A percentile compares a stretch with the other conserved stretches of the same genome.
phyloP scores from a whole-genome alignment of 2,797 vertebrate species.

The Pogonophryne albipinna region DNA sequence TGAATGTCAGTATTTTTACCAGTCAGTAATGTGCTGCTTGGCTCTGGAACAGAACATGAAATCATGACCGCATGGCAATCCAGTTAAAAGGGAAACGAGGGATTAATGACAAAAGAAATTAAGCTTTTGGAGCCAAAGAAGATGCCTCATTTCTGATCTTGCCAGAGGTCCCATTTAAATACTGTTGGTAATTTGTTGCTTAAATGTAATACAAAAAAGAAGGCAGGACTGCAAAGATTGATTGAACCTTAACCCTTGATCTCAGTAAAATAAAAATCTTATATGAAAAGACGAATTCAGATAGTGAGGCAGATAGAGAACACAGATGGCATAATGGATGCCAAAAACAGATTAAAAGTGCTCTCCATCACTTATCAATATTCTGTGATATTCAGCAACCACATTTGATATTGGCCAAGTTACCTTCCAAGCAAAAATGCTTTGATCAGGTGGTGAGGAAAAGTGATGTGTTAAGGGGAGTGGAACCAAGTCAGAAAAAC shows the following conservation, averaged over 20 bases:
- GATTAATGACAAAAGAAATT: constrained; percentile 24
- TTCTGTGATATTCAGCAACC: constrained; percentile 19
- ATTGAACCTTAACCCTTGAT: constrained; percentile 9
- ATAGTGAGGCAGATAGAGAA: neutral
- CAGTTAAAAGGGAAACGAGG: constrained; percentile 13
- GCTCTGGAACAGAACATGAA: constrained; percentile 12
- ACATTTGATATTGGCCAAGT: constrained; percentile 14
- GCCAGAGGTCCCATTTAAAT: neutral
- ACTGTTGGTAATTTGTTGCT: neutral
- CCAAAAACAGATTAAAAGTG: constrained; percentile 7
- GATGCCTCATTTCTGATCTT: neutral
- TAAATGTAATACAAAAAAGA: neutral
- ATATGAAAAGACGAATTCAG: neutral
- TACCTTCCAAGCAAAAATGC: constrained; percentile 42
- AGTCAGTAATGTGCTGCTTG: constrained; percentile 25
- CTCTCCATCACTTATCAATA: constrained; percentile 27
- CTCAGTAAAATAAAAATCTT: constrained; percentile 7
- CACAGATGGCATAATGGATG: constrained; percentile 23
- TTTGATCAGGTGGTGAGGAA: constrained; percentile 41
- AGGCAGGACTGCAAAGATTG: neutral
- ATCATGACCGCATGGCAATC: neutral
- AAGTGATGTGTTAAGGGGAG: constrained; percentile 28
- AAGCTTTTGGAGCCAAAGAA: constrained; percentile 5
- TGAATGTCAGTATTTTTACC: constrained; percentile 25
- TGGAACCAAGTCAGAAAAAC: constrained; percentile 29